phyloP scores from a whole-genome alignment of 2,113 vertebrate species.

The Cryptotis parvus region DNA sequence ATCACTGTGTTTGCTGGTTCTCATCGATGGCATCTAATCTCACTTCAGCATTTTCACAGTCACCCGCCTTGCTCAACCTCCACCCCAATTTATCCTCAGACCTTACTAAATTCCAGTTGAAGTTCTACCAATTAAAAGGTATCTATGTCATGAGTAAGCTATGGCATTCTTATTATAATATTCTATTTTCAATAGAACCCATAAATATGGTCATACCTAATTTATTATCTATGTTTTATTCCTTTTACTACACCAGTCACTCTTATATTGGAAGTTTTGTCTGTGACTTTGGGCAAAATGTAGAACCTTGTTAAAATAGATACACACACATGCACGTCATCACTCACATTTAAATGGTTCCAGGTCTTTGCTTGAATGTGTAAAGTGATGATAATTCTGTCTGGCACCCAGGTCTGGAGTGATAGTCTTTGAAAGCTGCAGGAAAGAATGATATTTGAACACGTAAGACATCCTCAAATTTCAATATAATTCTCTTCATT shows the following conservation, averaged over 20 bases:
- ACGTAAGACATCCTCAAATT: not conserved
- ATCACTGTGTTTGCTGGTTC: not conserved
- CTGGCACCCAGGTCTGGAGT: not conserved
- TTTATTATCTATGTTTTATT: not conserved
- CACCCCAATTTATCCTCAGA: too few relatives aligned
- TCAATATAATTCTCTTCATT: not conserved
- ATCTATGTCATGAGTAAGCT: not conserved
- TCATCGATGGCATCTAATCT: not conserved
- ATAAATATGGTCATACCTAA: not conserved
- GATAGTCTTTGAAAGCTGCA: conserved; percentile 1
- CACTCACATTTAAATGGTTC: conserved; percentile 40
- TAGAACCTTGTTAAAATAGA: conserved; percentile 40
- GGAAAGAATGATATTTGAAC: not conserved
- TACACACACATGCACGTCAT: not conserved
- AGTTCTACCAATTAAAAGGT: not conserved
- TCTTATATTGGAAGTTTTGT: not conserved
- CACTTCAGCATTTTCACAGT: not conserved
- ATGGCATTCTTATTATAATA: not conserved
- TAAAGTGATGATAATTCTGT: conserved; percentile 47
- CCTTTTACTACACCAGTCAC: not conserved
- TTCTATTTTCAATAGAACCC: not conserved
- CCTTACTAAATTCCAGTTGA: too few relatives aligned
- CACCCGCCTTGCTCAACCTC: not conserved
- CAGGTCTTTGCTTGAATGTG: conserved; percentile 26
- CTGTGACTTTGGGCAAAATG: not conserved